Evolutionary conservation across 2,797 vertebrate species (phyloP).

Genomic region (Falco novaeseelandiae): DNA sequence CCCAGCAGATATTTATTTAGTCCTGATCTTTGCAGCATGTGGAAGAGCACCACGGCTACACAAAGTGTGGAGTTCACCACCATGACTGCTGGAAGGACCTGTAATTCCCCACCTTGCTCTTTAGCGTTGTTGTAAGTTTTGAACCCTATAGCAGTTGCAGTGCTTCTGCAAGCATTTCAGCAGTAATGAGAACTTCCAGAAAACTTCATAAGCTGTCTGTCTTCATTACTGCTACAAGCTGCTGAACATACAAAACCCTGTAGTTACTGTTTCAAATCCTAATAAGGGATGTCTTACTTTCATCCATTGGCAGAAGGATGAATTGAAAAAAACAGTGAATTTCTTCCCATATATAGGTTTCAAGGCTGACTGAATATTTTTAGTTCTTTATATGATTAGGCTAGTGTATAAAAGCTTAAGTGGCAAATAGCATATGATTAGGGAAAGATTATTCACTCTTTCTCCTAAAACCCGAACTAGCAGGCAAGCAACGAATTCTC

Average conservation of each 20-base stretch:
- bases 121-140: not conserved
- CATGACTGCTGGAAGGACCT: not conserved
- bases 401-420: not conserved
- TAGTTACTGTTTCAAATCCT: not conserved
- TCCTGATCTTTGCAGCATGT: not conserved
- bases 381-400: not conserved
- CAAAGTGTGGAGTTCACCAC: not conserved
- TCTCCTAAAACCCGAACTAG: not conserved
- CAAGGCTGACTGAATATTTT: not conserved
- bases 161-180: not conserved
- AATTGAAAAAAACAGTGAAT: not conserved
- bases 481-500: not conserved
- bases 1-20: not conserved
- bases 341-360: not conserved
- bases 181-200: not conserved
- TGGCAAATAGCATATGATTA: not conserved
- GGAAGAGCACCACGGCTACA: not conserved
- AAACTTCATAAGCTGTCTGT: not conserved
- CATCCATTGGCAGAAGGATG: not conserved
- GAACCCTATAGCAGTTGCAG: not conserved
- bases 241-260: not conserved
- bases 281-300: not conserved
- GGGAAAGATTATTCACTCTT: not conserved
- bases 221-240: not conserved
- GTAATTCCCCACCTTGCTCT: not conserved